Evolutionary conservation across 2,888 invertebrate species (phyloP).

Genomic region (Brachyopa scutellaris): DNA sequence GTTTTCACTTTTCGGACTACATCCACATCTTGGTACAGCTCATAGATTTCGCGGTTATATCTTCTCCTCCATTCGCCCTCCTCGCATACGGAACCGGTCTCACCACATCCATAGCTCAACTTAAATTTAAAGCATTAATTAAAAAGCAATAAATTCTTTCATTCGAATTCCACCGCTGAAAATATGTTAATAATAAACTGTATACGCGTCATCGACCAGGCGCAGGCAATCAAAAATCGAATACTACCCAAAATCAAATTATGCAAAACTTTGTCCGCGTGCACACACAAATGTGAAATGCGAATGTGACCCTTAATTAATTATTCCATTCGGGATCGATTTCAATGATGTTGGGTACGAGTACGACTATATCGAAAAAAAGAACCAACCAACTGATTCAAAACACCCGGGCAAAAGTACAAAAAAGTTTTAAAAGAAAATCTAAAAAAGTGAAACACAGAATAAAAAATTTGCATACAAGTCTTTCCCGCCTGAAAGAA

Average conservation of each 20-base stretch:
- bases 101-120: too few relatives aligned
- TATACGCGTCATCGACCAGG: background rate
- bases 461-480: slow-evolving; percentile 56
- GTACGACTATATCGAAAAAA: too few relatives aligned
- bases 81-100: too few relatives aligned
- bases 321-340: slow-evolving; percentile 43
- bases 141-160: too few relatives aligned
- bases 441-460: slow-evolving; percentile 40
- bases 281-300: slow-evolving; percentile 17
- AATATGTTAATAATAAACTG: too few relatives aligned
- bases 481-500: slow-evolving; percentile 2
- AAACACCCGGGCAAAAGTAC: background rate
- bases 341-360: background rate
- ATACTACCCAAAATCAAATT: slow-evolving; percentile 53
- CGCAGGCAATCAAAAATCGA: slow-evolving; percentile 53
- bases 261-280: slow-evolving; percentile 30
- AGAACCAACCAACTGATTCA: background rate
- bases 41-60: too few relatives aligned
- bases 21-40: too few relatives aligned
- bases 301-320: slow-evolving; percentile 61
- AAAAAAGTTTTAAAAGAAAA: slow-evolving; percentile 6
- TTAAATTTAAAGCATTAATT: too few relatives aligned
- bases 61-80: too few relatives aligned
- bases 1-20: too few relatives aligned
- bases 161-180: too few relatives aligned